Evolutionary conservation across 2,797 vertebrate species (phyloP).

Genomic region (Cuculus canorus): DNA sequence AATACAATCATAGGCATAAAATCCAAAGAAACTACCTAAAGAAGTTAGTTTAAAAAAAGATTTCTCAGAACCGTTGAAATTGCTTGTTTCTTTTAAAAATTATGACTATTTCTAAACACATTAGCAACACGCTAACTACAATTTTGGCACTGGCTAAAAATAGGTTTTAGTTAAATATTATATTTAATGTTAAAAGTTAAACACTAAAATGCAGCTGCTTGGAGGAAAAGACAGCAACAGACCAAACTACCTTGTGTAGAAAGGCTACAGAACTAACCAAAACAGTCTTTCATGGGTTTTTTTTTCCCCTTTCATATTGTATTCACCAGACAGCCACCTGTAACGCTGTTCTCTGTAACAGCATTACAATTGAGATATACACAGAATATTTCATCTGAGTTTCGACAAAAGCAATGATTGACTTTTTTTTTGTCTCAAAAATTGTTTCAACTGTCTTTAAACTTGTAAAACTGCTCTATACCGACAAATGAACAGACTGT

Average conservation of each 20-base stretch:
- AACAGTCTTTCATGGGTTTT: accelerated
- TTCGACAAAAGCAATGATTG: background rate
- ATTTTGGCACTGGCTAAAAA: background rate
- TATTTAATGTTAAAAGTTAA: background rate
- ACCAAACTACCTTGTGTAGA: background rate
- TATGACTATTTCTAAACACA: background rate
- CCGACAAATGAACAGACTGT: background rate
- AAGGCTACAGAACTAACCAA: background rate
- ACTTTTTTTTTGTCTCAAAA: background rate
- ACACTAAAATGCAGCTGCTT: background rate
- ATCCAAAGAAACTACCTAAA: background rate
- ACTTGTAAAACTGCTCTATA: background rate
- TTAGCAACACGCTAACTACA: background rate
- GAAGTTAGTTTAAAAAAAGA: background rate
- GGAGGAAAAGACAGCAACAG: background rate
- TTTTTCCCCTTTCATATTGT: background rate
- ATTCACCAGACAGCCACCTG: background rate
- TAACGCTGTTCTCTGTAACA: background rate
- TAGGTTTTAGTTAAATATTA: background rate
- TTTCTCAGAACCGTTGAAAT: background rate
- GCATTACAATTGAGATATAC: background rate
- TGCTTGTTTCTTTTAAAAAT: background rate
- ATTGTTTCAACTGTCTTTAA: background rate
- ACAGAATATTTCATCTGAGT: background rate
- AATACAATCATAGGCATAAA: background rate